Evolutionary conservation across 2,113 vertebrate genomes (phyloP).

Genomic region (Collichthys lucidus): DNA sequence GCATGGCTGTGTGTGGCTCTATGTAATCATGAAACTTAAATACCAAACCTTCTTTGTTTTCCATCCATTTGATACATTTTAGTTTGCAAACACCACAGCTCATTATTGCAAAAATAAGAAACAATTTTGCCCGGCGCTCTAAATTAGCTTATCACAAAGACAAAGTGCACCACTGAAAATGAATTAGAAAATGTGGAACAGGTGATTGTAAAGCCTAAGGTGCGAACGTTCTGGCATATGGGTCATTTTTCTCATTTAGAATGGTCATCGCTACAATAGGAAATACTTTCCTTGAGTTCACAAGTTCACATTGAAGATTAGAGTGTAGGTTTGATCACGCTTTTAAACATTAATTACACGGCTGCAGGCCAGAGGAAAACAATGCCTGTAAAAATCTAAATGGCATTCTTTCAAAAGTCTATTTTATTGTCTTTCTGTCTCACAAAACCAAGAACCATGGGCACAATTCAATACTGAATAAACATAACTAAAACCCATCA

Average conservation of each 20-base stretch:
- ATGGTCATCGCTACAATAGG: constrained; percentile 16
- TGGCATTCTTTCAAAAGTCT: neutral
- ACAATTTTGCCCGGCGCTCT: neutral
- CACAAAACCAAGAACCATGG: constrained; percentile 24
- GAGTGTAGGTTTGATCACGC: constrained; percentile 1
- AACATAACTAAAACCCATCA: constrained; percentile 5
- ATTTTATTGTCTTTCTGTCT: neutral
- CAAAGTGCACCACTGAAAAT: constrained; percentile 21
- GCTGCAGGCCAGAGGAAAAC: constrained; percentile 9
- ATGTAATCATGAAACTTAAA: neutral
- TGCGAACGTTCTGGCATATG: constrained; percentile 18
- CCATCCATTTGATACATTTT: neutral
- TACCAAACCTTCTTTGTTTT: neutral
- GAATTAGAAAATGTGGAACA: constrained; percentile 9
- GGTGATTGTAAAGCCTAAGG: constrained; percentile 33
- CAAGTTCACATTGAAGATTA: constrained; percentile 27
- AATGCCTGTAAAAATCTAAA: neutral
- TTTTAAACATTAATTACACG: constrained; percentile 34
- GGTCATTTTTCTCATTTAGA: constrained; percentile 12
- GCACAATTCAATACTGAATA: constrained; percentile 30
- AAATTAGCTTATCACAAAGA: constrained; percentile 49
- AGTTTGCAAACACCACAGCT: neutral
- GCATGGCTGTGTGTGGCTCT: neutral
- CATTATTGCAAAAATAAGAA: constrained; percentile 6
- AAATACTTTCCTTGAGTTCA: constrained; percentile 20